These are phyloP conservation scores for Paraescarpia echinospica DNA, from an alignment of 1,140 invertebrate species.

Conservation along the genomic window DNA sequence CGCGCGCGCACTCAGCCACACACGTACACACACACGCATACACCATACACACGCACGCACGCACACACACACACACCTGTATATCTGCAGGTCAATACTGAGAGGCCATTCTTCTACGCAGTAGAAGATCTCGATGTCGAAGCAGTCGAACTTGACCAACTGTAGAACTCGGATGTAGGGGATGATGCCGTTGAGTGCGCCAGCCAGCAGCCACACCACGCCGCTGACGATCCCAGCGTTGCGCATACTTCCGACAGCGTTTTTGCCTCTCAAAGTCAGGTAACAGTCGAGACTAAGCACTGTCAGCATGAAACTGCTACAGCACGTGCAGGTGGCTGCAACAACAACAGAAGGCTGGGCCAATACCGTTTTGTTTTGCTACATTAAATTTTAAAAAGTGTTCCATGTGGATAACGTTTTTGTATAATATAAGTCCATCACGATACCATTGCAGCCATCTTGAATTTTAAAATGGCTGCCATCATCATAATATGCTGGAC, in stretches of 20 bases:
- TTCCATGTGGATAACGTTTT: no score
- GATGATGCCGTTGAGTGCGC: constrained; percentile 69
- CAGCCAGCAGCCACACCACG: constrained; percentile 68
- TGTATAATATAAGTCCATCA: no score
- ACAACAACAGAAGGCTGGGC: not conserved
- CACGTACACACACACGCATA: no score
- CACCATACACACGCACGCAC: not conserved
- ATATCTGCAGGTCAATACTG: constrained; percentile 3
- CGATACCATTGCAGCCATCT: no score
- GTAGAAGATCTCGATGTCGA: constrained; percentile 22
- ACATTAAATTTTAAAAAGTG: no score
- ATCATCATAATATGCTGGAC: no score
- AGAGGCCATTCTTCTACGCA: constrained; percentile 25
- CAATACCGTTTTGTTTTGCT: no score
- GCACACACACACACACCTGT: constrained; percentile 3
- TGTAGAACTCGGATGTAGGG: constrained; percentile 61
- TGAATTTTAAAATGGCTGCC: no score
- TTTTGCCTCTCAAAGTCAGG: constrained; percentile 60
- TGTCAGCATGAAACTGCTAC: constrained; percentile 77
- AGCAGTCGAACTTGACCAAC: constrained; percentile 11
- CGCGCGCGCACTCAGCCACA: no score
- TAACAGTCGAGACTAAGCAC: constrained; percentile 81
- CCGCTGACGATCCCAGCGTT: constrained; percentile 65
- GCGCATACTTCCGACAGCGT: constrained; percentile 58
- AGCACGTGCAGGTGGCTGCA: constrained; percentile 62